A percentile compares a stretch with the other conserved stretches of the same genome.
Conservation (phyloP, 2,797 vertebrate genomes). For the Paedocypris micromegethes region DNA sequence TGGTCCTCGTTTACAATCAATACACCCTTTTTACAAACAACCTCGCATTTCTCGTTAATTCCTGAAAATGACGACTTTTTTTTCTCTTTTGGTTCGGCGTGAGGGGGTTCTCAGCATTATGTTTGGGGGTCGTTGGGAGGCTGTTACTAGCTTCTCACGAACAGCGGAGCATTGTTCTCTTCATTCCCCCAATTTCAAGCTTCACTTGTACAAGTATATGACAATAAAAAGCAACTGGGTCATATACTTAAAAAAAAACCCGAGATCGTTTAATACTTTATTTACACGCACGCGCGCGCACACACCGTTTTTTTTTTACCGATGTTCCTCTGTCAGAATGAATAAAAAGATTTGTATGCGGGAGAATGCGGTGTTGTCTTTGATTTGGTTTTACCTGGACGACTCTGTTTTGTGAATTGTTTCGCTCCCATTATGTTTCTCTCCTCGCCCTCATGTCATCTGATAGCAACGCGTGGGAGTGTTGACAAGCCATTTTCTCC, state of each 20-base stretch:
- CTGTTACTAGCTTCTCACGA: conserved; percentile 63
- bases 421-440: conserved; percentile 56
- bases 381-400: no score
- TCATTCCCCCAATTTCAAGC: conserved; percentile 77
- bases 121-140: conserved; percentile 65
- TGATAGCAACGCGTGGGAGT: conserved; percentile 63
- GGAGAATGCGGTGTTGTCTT: no score
- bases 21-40: no score
- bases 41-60: no score
- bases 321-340: no score
- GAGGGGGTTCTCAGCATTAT: conserved; percentile 64
- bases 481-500: conserved; percentile 51
- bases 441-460: conserved; percentile 53
- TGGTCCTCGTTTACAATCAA: no score
- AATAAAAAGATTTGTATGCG: no score
- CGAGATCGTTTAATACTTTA: conserved; percentile 61
- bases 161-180: conserved; percentile 79
- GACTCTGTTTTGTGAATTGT: no score
- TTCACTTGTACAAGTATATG: conserved; percentile 76
- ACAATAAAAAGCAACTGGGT: conserved; percentile 79
- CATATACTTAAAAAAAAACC: conserved; percentile 73
- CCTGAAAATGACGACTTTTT: conserved; percentile 46
- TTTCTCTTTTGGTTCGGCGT: conserved; percentile 43
- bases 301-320: no score
- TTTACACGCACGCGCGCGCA: neutral